phyloP scores from a whole-genome alignment of 2,113 vertebrate species.

The Labeo rohita region DNA sequence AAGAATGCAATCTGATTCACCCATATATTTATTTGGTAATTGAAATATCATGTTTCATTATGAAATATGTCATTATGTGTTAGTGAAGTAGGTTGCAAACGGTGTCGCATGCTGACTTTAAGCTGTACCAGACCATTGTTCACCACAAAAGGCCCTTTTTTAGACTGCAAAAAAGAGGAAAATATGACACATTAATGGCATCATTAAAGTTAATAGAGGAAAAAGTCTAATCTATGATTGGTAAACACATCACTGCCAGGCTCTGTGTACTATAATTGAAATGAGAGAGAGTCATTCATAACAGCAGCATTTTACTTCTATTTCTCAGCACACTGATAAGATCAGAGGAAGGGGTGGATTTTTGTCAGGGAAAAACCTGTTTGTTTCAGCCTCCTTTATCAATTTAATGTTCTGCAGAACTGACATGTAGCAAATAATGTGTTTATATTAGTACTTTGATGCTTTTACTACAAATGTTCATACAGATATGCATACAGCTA shows the following conservation, averaged over 20 bases:
- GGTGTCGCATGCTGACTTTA: neutral
- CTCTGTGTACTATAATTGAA: slow-evolving; percentile 43
- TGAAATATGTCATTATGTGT: slow-evolving; percentile 14
- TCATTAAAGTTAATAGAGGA: slow-evolving; percentile 40
- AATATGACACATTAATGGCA: slow-evolving; percentile 38
- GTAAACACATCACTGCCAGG: slow-evolving; percentile 27
- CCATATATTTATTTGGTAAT: neutral
- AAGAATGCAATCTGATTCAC: neutral
- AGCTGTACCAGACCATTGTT: neutral
- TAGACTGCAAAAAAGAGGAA: neutral
- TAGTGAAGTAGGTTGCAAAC: slow-evolving; percentile 14
- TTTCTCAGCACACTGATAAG: slow-evolving; percentile 13
- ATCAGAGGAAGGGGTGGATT: slow-evolving; percentile 18
- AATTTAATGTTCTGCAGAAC: neutral
- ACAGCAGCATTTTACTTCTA: slow-evolving; percentile 26
- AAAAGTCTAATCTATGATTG: slow-evolving; percentile 28
- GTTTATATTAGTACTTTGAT: slow-evolving; percentile 23
- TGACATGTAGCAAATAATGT: neutral
- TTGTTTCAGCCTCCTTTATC: slow-evolving; percentile 18
- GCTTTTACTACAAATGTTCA: slow-evolving; percentile 46
- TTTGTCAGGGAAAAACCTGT: neutral
- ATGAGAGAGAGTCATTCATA: slow-evolving; percentile 30
- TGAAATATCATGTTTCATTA: neutral
- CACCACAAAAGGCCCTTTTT: neutral
- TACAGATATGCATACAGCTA: neutral